These are phyloP conservation scores for Ailuropoda melanoleuca DNA, from an alignment of 2,113 vertebrate genomes.

Conservation along the genomic window DNA sequence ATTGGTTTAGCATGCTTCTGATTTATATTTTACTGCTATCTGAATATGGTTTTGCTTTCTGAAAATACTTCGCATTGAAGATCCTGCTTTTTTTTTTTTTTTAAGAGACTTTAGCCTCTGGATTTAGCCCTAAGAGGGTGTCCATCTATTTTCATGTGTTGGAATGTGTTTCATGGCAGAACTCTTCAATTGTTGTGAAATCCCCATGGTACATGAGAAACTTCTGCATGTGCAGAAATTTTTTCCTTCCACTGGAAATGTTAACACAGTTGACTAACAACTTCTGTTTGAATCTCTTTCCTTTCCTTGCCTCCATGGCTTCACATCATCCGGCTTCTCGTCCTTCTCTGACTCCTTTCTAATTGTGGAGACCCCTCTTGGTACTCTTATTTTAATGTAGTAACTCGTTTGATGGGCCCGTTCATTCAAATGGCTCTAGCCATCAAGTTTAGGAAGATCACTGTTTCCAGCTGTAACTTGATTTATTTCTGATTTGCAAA, in stretches of 20 bases:
- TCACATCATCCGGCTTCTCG: neutral
- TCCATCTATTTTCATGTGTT: slow-evolving; percentile 46
- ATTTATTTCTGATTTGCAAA: neutral
- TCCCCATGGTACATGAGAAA: slow-evolving; percentile 43
- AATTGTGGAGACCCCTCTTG: neutral
- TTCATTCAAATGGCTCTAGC: neutral
- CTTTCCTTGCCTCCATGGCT: slow-evolving; percentile 47
- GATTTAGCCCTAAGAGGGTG: slow-evolving; percentile 17
- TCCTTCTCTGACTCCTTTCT: slow-evolving; percentile 17
- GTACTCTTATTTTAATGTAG: neutral
- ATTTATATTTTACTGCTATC: slow-evolving; percentile 55
- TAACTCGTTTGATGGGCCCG: neutral
- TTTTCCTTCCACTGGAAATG: slow-evolving; percentile 59
- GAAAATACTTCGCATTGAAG: slow-evolving; percentile 32
- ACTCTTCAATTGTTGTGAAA: slow-evolving; percentile 66
- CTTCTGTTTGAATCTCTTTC: slow-evolving; percentile 63
- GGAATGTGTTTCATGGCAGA: slow-evolving; percentile 61
- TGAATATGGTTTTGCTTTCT: slow-evolving; percentile 48
- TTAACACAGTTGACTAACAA: slow-evolving; percentile 54
- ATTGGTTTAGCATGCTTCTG: slow-evolving; percentile 49
- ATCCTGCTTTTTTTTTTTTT: slow-evolving; percentile 1
- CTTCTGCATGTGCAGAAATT: slow-evolving; percentile 49
- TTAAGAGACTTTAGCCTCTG: neutral
- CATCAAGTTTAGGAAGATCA: neutral
- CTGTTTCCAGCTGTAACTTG: neutral